Conservation (phyloP, 2,113 vertebrate genomes). For the Ardeotis arabs region DNA sequence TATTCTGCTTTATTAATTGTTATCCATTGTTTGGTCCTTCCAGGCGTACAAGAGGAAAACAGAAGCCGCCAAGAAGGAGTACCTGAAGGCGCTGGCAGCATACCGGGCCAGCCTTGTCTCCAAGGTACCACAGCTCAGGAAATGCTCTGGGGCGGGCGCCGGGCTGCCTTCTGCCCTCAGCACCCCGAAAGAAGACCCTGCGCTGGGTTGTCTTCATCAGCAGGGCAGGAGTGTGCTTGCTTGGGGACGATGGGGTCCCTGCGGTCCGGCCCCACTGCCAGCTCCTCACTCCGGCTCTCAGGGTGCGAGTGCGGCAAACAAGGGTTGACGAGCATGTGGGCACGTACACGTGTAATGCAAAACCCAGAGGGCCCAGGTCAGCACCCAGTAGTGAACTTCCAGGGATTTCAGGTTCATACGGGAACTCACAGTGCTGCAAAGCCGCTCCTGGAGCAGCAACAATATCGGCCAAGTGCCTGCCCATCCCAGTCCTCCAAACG, state of each 20-base stretch:
- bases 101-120: conserved; percentile 99
- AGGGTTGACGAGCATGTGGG: background rate
- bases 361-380: background rate
- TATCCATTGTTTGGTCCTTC: conserved; percentile 59
- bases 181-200: background rate
- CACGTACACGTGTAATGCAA: rapidly evolving
- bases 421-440: background rate
- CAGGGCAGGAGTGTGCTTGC: background rate
- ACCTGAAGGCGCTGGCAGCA: conserved; percentile 97
- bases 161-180: background rate
- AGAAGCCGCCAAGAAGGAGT: conserved; percentile 99
- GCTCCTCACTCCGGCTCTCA: rapidly evolving
- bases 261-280: background rate
- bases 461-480: background rate
- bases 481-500: rapidly evolving
- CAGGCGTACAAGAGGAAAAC: conserved; percentile 99
- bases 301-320: background rate
- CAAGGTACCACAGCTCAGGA: conserved; percentile 83
- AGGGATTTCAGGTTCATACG: background rate
- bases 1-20: background rate
- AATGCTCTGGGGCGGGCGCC: background rate
- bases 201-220: background rate
- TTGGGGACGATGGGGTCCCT: background rate
- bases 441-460: rapidly evolving
- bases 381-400: background rate